A percentile compares a stretch with the other conserved stretches of the same genome.
phyloP scores from a whole-genome alignment of 2,113 vertebrate genomes.

The Perca flavescens region DNA sequence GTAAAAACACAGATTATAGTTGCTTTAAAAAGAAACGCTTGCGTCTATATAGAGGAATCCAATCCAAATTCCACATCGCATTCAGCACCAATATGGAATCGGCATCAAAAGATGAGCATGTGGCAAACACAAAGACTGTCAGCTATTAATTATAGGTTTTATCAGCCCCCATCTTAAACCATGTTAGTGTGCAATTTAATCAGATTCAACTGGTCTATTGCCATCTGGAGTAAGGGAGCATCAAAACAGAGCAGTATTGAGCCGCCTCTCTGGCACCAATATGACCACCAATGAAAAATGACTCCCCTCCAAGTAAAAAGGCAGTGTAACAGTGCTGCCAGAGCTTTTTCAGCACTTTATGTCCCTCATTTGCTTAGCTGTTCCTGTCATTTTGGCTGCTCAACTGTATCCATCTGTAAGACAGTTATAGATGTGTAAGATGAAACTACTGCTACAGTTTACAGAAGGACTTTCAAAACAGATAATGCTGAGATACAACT shows the following conservation, averaged over 20 bases:
- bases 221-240: constrained; percentile 60
- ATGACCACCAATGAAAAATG: constrained; percentile 59
- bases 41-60: neutral
- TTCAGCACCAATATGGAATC: constrained; percentile 24
- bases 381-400: constrained; percentile 33
- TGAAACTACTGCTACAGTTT: constrained; percentile 15
- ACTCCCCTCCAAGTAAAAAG: constrained; percentile 48
- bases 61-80: neutral
- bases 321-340: constrained; percentile 35
- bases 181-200: constrained; percentile 57
- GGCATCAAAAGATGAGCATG: constrained; percentile 32
- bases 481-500: constrained; percentile 33
- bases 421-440: constrained; percentile 24
- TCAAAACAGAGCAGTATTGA: constrained; percentile 49
- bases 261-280: constrained; percentile 43
- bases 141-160: constrained; percentile 62
- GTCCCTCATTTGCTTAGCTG: constrained; percentile 46
- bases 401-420: constrained; percentile 25
- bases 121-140: constrained; percentile 42
- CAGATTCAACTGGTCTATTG: constrained; percentile 50
- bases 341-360: constrained; percentile 44
- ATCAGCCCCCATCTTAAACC: constrained; percentile 55
- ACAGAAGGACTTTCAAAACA: constrained; percentile 34
- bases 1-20: neutral
- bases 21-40: neutral